phyloP scores from a whole-genome alignment of 30 jellyfish, hydroid and myxozoan species.

The Cassiopea andromeda region DNA sequence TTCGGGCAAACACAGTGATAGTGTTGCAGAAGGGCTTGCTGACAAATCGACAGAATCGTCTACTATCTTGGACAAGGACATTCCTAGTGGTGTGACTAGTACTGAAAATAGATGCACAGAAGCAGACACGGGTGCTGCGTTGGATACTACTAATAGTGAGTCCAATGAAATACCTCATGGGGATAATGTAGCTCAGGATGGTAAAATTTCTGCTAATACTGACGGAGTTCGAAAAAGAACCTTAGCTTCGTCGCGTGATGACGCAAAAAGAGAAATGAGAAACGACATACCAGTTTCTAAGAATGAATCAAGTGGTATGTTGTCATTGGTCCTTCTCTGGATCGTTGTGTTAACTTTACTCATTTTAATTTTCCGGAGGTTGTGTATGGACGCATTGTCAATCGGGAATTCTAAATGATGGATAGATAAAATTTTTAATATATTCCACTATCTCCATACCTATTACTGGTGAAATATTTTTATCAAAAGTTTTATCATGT shows the following conservation, averaged over 20 bases:
- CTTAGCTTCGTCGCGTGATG: neutral
- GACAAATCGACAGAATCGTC: neutral
- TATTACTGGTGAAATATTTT: no score
- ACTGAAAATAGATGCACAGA: no score
- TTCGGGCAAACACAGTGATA: neutral
- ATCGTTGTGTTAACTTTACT: constrained; percentile 58
- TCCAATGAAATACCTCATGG: neutral
- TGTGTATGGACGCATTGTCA: constrained; percentile 69
- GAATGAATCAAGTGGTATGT: constrained; percentile 16
- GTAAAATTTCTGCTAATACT: neutral
- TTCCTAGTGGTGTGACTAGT: neutral
- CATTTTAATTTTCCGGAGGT: constrained; percentile 72
- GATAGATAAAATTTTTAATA: neutral
- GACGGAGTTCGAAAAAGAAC: neutral
- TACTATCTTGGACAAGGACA: neutral
- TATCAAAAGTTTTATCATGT: no score
- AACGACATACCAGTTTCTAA: neutral
- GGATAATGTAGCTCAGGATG: neutral
- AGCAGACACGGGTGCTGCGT: neutral
- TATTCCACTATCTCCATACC: neutral
- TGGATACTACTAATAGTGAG: neutral
- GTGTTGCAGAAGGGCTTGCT: neutral
- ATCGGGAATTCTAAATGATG: constrained; percentile 1
- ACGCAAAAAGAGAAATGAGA: neutral
- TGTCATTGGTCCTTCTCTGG: constrained; percentile 73